Percentiles rank a stretch among this genome's conserved stretches.
These are phyloP conservation scores for Promerops cafer DNA, from an alignment of 2,113 vertebrate genomes.

Conservation along the genomic window DNA sequence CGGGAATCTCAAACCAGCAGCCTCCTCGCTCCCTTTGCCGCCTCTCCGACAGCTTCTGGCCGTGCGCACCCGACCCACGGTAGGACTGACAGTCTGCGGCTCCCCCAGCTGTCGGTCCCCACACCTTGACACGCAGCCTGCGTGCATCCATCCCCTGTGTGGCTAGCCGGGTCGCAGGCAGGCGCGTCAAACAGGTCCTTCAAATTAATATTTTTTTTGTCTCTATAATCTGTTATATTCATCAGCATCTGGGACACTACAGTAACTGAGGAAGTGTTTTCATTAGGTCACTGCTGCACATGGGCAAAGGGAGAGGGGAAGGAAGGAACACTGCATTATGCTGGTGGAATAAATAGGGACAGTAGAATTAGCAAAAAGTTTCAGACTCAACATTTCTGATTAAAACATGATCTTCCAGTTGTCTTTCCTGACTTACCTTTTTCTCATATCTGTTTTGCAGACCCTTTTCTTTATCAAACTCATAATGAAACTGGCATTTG, in stretches of 20 bases:
- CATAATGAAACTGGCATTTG: not conserved
- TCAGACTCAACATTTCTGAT: not conserved
- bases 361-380: not conserved
- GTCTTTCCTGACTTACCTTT: not conserved
- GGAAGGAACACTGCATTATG: accelerated
- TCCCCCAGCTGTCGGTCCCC: too few relatives aligned
- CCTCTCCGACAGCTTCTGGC: too few relatives aligned
- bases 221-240: not conserved
- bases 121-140: too few relatives aligned
- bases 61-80: too few relatives aligned
- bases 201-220: not conserved
- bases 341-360: not conserved
- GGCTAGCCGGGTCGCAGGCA: too few relatives aligned
- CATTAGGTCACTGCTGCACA: not conserved
- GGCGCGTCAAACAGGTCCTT: not conserved
- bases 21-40: too few relatives aligned
- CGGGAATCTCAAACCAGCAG: too few relatives aligned
- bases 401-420: not conserved
- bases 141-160: too few relatives aligned
- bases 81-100: too few relatives aligned
- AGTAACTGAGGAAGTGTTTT: not conserved
- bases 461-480: not conserved
- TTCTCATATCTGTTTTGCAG: not conserved
- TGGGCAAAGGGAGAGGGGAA: not conserved
- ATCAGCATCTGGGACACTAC: not conserved